phyloP scores from a whole-genome alignment of 2,888 invertebrate species.

The Digitonthophagus gazella region DNA sequence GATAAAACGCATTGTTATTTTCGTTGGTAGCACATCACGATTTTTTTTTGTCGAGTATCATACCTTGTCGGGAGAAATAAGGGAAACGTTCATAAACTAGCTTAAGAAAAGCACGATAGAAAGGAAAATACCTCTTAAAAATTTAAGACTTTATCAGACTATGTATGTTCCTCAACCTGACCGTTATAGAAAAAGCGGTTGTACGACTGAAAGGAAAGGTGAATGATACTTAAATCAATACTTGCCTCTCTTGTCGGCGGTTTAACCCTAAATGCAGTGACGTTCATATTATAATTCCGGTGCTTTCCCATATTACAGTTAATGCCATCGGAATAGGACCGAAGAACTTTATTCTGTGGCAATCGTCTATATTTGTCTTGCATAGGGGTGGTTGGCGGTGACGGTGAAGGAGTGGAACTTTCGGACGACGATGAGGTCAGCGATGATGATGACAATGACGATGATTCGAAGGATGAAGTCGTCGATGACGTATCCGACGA shows the following conservation, averaged over 20 bases:
- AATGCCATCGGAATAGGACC: slow-evolving; percentile 36
- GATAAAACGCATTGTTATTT: no score
- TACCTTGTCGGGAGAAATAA: no score
- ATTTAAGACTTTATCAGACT: no score
- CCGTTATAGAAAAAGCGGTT: no score
- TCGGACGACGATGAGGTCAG: slow-evolving; percentile 32
- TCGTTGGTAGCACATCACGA: no score
- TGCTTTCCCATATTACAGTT: slow-evolving; percentile 34
- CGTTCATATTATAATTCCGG: slow-evolving; percentile 39
- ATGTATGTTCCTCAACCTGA: no score
- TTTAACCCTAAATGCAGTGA: slow-evolving; percentile 43
- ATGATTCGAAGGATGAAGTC: slow-evolving; percentile 32
- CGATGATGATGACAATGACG: slow-evolving; percentile 31
- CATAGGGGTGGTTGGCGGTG: slow-evolving; percentile 43
- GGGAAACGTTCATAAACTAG: no score
- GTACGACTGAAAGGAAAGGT: no score
- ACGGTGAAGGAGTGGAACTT: slow-evolving; percentile 40
- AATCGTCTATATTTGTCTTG: slow-evolving; percentile 41
- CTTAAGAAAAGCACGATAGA: no score
- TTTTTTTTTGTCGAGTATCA: no score
- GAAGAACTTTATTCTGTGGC: slow-evolving; percentile 33
- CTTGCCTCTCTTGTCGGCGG: slow-evolving; percentile 47
- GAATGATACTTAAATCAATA: no score
- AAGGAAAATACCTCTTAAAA: no score
- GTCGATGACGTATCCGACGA: slow-evolving; percentile 40